Evolutionary conservation across 2,113 vertebrate species (phyloP).

Genomic region (Turnix velox): DNA sequence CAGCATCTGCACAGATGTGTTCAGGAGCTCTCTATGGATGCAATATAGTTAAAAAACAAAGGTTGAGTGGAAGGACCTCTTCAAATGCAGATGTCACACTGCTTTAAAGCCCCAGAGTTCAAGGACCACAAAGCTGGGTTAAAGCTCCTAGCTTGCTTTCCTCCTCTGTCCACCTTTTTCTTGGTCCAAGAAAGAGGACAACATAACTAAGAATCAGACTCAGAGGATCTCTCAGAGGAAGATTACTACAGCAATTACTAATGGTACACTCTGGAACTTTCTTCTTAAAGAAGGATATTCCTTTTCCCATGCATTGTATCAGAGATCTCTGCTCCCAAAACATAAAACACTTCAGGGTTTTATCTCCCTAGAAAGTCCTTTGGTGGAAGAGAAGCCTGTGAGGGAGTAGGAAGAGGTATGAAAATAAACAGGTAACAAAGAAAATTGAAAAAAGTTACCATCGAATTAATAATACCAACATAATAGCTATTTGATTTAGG

Average conservation of each 20-base stretch:
- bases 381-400: background rate
- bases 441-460: background rate
- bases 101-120: background rate
- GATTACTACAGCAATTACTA: background rate
- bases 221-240: background rate
- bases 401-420: background rate
- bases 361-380: background rate
- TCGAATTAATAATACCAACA: background rate
- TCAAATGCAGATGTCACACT: constrained; percentile 15
- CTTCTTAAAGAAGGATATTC: background rate
- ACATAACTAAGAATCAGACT: background rate
- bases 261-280: background rate
- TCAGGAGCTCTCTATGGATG: background rate
- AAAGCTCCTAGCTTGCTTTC: background rate
- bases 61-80: background rate
- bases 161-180: background rate
- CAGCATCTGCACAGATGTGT: background rate
- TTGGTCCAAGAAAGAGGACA: background rate
- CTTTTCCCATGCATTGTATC: background rate
- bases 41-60: background rate
- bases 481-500: background rate
- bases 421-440: background rate
- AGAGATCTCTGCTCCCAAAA: background rate
- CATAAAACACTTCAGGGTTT: background rate
- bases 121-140: constrained; percentile 2